Evolutionary conservation across 2,888 invertebrate species (phyloP), one percentile per base, ranked within the genome.

Genomic region (Plebejus melissa): DNA sequence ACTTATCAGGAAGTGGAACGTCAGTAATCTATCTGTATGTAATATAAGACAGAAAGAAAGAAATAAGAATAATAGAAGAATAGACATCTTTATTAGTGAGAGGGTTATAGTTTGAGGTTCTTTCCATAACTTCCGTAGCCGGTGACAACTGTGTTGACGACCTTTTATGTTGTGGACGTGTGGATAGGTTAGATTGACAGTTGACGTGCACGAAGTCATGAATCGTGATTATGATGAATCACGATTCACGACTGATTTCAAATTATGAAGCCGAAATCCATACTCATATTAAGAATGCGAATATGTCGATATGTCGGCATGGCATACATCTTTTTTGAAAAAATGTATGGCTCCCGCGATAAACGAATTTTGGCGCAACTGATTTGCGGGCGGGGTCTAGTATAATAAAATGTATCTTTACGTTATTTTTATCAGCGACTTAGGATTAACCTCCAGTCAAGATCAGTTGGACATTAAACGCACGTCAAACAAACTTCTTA

Each of bases 71-170:
- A 41, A 7, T 1, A 41, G 41, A 7, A 41, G 7, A 7, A 41
- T 41, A 41, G 4, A 41, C 7, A 9, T 46, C 46, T 46, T 9
- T 46, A 46, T 2, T 46, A 54, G 54, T 54, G 16, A 54, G 16
- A 54, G 54, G 13, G 54, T 5, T 16, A 16, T 54, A 13, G 54
- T n/a, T 22, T 58, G 22, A 22, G 22, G 58, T 58, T 58, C 58
- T 22, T 58, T 58, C 6, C 6, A 2, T 60, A 11, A 0, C 11
- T 28, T 60, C 5, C 9, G 16, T 32, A 32, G 9, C 65, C 32
- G 13, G 9, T 65, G 65, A 65, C 32, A 65, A 16, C 65, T 65
- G 32, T 36, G 65, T 65, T 65, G 65, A 65, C 32, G 32, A 65
- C 65, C 65, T 65, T 65, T 1, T 65, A 65, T 5, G 60, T 60